Conservation (phyloP, 1,140 invertebrate species). For the Drosophila guanche region DNA sequence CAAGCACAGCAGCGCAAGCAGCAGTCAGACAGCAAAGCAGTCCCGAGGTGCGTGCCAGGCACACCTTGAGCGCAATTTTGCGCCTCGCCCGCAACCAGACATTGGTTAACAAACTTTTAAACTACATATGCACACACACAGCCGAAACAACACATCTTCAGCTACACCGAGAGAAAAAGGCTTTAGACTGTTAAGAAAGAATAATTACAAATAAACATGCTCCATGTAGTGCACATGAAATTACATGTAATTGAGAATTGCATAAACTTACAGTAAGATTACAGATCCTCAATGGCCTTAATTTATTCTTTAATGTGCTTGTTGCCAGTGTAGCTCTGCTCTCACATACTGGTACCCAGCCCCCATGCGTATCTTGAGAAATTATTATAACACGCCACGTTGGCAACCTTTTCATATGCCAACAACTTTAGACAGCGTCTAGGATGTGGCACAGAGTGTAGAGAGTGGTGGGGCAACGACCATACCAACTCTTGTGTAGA, state of each 20-base stretch:
- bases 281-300: too few relatives aligned
- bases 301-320: too few relatives aligned
- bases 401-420: conserved; percentile 81
- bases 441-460: neutral
- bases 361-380: conserved; percentile 67
- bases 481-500: conserved; percentile 62
- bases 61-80: conserved; percentile 68
- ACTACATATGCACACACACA: conserved; percentile 52
- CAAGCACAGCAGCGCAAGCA: conserved; percentile 16
- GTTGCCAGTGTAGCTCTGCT: neutral
- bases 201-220: too few relatives aligned
- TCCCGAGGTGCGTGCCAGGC: conserved; percentile 66
- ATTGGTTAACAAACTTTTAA: conserved; percentile 80
- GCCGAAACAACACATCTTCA: too few relatives aligned
- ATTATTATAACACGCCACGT: conserved; percentile 81
- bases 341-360: conserved; percentile 1
- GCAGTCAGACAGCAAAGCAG: conserved; percentile 68
- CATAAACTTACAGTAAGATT: too few relatives aligned
- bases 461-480: neutral
- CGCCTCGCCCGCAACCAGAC: conserved; percentile 70
- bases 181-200: too few relatives aligned
- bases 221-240: too few relatives aligned
- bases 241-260: too few relatives aligned
- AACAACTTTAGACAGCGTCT: conserved; percentile 67
- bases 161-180: too few relatives aligned